Evolutionary conservation across 2,113 vertebrate genomes (phyloP).

Genomic region (Serilophus lunatus): DNA sequence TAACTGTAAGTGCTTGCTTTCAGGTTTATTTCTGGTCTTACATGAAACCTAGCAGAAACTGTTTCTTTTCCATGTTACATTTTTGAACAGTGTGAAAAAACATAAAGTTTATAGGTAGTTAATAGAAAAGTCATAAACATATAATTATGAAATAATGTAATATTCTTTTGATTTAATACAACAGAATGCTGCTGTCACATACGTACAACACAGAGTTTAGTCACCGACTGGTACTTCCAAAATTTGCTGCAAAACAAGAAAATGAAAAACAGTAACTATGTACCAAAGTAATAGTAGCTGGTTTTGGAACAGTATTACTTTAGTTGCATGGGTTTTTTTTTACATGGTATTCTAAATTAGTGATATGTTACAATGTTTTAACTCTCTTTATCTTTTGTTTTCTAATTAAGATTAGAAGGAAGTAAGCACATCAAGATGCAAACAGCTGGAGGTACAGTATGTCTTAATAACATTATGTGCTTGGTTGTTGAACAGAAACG

Average conservation of each 20-base stretch:
- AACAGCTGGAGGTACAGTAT: conserved; percentile 67
- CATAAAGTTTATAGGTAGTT: not conserved
- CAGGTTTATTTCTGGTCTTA: conserved; percentile 33
- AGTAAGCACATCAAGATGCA: conserved; percentile 18
- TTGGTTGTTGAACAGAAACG: not conserved
- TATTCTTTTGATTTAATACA: not conserved
- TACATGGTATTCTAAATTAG: not conserved
- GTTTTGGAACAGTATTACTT: not conserved
- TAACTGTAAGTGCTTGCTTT: conserved; percentile 12
- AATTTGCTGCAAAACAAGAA: not conserved
- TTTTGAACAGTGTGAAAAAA: not conserved
- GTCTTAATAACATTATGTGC: not conserved
- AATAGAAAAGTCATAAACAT: not conserved
- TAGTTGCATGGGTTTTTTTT: not conserved
- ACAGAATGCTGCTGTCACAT: not conserved
- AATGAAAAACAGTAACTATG: not conserved
- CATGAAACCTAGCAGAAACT: not conserved
- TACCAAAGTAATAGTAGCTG: not conserved
- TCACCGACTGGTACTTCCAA: not conserved
- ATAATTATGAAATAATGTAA: not conserved
- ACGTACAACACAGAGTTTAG: not conserved
- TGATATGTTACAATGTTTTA: not conserved
- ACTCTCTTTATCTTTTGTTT: conserved; percentile 45
- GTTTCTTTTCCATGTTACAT: not conserved
- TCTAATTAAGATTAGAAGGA: conserved; percentile 74